Percentiles rank a stretch among this genome's conserved stretches.
phyloP scores from a whole-genome alignment of 1,140 invertebrate species.

The Oreohelix idahoensis region DNA sequence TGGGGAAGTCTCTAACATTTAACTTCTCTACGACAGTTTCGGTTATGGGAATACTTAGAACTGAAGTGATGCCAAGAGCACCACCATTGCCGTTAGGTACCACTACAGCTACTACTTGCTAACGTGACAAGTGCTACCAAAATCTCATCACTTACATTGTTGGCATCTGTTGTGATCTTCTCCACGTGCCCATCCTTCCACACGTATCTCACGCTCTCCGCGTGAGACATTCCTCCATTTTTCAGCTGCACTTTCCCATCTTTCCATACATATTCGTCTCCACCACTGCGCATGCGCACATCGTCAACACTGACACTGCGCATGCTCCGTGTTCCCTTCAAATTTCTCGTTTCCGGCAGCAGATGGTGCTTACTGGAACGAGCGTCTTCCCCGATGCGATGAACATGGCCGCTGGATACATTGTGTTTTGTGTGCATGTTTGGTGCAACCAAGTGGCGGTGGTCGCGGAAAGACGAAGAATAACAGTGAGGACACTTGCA shows the following conservation, averaged over 20 bases:
- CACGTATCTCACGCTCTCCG: constrained; percentile 22
- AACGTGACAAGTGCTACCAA: too few relatives aligned
- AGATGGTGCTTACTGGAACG: constrained; percentile 11
- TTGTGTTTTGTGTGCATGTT: background rate
- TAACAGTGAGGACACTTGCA: background rate
- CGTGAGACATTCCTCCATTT: constrained; percentile 17
- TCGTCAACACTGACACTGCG: constrained; percentile 29
- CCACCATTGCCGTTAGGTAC: too few relatives aligned
- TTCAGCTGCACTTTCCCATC: constrained; percentile 29
- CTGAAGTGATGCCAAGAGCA: too few relatives aligned
- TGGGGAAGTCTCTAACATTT: too few relatives aligned
- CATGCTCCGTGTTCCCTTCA: background rate
- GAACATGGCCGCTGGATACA: background rate
- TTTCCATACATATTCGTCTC: constrained; percentile 23
- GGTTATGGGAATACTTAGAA: too few relatives aligned
- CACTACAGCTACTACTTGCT: too few relatives aligned
- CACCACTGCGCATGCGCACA: constrained; percentile 19
- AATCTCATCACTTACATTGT: constrained; percentile 5
- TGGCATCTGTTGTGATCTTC: constrained; percentile 26
- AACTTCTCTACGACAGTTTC: too few relatives aligned
- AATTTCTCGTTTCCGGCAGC: constrained; percentile 2
- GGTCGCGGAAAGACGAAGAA: too few relatives aligned
- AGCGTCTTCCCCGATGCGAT: background rate
- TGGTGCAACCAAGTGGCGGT: background rate
- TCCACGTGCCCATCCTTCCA: constrained; percentile 32